Conservation (phyloP, 2,797 vertebrate species). For the Alcedo atthis region DNA sequence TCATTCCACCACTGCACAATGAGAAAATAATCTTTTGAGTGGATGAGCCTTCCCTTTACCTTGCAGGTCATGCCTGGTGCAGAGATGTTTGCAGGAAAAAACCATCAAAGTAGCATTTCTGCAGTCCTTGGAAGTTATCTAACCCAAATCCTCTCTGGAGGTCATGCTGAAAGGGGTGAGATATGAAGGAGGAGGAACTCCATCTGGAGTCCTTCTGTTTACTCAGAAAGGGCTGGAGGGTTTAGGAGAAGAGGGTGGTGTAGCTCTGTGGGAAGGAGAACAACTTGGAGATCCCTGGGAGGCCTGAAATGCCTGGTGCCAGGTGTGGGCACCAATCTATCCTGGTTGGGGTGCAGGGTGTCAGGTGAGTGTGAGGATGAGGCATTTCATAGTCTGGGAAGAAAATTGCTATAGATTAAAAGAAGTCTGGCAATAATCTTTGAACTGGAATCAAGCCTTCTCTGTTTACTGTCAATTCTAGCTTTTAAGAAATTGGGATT, state of each 20-base stretch:
- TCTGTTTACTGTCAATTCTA: background rate
- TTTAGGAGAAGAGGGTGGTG: background rate
- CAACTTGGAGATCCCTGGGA: background rate
- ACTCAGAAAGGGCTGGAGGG: background rate
- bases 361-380: background rate
- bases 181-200: background rate
- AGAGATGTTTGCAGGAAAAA: background rate
- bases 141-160: background rate
- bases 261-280: background rate
- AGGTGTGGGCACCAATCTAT: rapidly evolving
- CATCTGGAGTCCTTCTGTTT: background rate
- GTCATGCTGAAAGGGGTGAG: background rate
- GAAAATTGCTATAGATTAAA: background rate
- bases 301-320: background rate
- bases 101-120: background rate
- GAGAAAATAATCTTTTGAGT: background rate
- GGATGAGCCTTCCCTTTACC: background rate
- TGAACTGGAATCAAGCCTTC: background rate
- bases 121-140: background rate
- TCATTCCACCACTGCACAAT: background rate
- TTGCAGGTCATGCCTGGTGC: background rate
- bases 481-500: background rate
- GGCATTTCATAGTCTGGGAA: background rate
- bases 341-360: rapidly evolving
- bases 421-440: background rate